Evolutionary conservation across 2,888 invertebrate genomes (phyloP).

Genomic region (Ctena decussata): DNA sequence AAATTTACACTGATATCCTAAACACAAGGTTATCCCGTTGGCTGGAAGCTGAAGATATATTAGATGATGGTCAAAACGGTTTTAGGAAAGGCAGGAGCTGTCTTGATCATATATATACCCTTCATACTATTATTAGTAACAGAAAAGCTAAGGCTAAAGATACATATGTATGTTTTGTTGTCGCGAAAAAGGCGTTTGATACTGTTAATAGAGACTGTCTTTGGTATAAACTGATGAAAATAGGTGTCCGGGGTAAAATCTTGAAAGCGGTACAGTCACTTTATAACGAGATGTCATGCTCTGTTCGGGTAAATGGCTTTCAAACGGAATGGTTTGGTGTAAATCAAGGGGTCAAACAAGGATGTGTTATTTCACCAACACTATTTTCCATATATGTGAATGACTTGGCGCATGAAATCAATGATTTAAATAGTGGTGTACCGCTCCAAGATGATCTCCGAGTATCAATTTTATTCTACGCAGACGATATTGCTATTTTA

Average conservation of each 20-base stretch:
- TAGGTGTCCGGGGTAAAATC: slow-evolving; percentile 26
- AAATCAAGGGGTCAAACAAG: not conserved
- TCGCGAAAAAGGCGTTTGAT: slow-evolving; percentile 40
- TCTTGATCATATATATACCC: slow-evolving; percentile 40
- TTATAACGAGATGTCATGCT: not conserved
- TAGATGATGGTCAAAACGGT: slow-evolving; percentile 40
- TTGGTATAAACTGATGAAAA: slow-evolving; percentile 30
- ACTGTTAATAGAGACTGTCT: slow-evolving; percentile 26
- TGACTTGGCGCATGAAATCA: not conserved
- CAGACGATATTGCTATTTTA: slow-evolving; percentile 30
- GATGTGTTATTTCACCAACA: slow-evolving; percentile 3
- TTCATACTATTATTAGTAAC: slow-evolving; percentile 33
- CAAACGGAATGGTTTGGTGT: not conserved
- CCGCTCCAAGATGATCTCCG: not conserved
- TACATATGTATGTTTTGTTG: slow-evolving; percentile 43
- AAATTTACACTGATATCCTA: slow-evolving; percentile 28
- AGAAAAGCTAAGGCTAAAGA: slow-evolving; percentile 18
- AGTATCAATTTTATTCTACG: slow-evolving; percentile 7
- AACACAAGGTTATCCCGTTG: not conserved
- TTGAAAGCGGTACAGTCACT: slow-evolving; percentile 25
- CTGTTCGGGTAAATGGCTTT: not conserved
- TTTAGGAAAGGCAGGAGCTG: slow-evolving; percentile 30
- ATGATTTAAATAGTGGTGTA: not conserved
- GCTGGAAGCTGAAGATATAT: slow-evolving; percentile 12
- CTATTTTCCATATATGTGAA: not conserved